Evolutionary conservation across 2,113 vertebrate genomes (phyloP).

Genomic region (Chionomys nivalis): DNA sequence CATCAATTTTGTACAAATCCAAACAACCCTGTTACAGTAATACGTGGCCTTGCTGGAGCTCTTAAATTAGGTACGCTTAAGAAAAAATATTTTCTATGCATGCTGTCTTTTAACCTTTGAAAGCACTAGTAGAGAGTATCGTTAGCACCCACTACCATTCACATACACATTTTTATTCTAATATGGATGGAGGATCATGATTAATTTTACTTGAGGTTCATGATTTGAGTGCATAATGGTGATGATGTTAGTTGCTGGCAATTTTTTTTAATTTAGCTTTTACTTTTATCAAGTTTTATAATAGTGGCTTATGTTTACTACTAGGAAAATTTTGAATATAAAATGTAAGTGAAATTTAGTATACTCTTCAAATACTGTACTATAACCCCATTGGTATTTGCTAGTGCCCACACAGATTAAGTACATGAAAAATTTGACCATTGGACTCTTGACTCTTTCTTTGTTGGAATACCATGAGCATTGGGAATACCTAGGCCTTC

Average conservation of each 20-base stretch:
- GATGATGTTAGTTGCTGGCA: neutral
- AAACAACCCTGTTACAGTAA: slow-evolving; percentile 99
- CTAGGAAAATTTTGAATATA: slow-evolving; percentile 1
- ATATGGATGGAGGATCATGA: neutral
- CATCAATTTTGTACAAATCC: slow-evolving; percentile 99
- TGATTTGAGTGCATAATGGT: neutral
- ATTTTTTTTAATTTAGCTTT: slow-evolving; percentile 35
- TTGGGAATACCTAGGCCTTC: neutral
- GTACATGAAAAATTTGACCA: slow-evolving; percentile 39
- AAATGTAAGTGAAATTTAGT: slow-evolving; percentile 24
- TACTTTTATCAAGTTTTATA: slow-evolving; percentile 45
- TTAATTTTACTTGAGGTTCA: neutral
- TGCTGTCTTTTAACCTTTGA: neutral
- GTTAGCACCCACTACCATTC: neutral
- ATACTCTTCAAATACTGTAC: neutral
- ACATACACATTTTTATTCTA: slow-evolving; percentile 34
- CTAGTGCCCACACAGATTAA: slow-evolving; percentile 16
- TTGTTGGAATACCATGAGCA: neutral
- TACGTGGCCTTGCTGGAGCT: slow-evolving; percentile 98
- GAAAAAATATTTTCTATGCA: neutral
- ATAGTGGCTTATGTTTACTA: slow-evolving; percentile 18
- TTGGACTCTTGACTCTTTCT: slow-evolving; percentile 4
- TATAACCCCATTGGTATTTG: slow-evolving; percentile 1
- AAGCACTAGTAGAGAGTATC: slow-evolving; percentile 16
- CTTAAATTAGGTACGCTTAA: slow-evolving; percentile 92